Evolutionary conservation across 2,113 vertebrate genomes (phyloP).

Genomic region (Pogonocichla stellata): DNA sequence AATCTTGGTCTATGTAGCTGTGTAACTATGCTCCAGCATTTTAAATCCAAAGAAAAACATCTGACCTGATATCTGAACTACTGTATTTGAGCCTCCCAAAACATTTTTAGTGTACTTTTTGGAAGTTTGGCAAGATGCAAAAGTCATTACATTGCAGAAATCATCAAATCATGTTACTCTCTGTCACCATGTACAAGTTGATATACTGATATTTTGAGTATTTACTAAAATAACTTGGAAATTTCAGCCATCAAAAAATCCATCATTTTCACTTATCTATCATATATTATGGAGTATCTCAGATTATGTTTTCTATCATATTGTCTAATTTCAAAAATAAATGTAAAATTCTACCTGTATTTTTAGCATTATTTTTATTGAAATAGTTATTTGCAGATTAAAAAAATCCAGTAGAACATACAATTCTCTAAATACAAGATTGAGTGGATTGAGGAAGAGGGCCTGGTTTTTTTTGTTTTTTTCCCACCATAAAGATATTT

Average conservation of each 20-base stretch:
- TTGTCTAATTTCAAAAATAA: neutral
- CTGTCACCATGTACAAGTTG: neutral
- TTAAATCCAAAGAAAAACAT: neutral
- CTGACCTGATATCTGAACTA: neutral
- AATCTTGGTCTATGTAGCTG: neutral
- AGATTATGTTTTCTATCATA: neutral
- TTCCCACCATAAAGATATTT: neutral
- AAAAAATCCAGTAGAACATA: neutral
- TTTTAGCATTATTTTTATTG: neutral
- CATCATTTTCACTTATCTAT: neutral
- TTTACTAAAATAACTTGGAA: neutral
- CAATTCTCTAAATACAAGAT: neutral
- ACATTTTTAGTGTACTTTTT: neutral
- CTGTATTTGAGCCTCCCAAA: neutral
- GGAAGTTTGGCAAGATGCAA: neutral
- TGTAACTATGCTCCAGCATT: neutral
- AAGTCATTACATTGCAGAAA: neutral
- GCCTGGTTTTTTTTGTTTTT: fast-evolving
- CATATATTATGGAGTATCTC: neutral
- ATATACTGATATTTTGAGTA: neutral
- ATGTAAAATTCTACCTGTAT: neutral
- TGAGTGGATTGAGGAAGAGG: neutral
- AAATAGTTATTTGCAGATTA: neutral
- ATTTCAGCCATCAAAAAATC: neutral
- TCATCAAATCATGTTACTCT: neutral